Evolutionary conservation across 2,888 invertebrate genomes (phyloP), one percentile per base, ranked within the genome.

Genomic region (Phaonia tiefii): DNA sequence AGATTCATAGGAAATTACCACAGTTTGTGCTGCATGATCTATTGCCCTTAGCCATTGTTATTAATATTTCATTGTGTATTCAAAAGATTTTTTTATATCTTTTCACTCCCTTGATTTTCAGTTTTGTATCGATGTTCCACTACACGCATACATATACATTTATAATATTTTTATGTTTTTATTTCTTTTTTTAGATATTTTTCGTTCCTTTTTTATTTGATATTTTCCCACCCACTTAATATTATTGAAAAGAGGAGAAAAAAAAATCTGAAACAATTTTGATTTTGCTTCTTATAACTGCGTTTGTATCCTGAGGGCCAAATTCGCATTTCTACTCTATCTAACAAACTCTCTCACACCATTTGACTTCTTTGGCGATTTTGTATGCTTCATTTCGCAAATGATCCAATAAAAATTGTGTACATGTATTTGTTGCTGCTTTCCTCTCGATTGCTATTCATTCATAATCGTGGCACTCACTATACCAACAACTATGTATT

Each of bases 311-410:
- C 60, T n/a, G 37, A 15, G 60, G 60, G 58, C 58, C 31, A 26
- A 17, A 7, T 5, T 7, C n/a, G 49, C 15, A 15, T 15, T 49
- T n/a, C 49, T 49, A 7, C 15, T 7, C 15, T 49, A 49, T 15
- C n/a, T 15, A 58, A 1, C 8, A 3, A 58, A 58, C 8, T 31
- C 39, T 17, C 15, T n/a, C 37, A 20, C 60, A 31, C 31, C 11
- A 49, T 49, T 17, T 1, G 22, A 25, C 3, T 13, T 25, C 54
- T 22, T 31, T 31, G 3, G 54, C n/a, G 25, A 54, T 54, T 20
- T 1, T 25, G 75, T 60, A 69, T 76, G 72, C 69, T 70, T 76
- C 73, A 76, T 80, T 76, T 80, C 70, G 69, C 65, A 80, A 74
- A 75, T 74, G 77, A 42, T 77, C 8, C 31, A 17, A 60, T 37